Evolutionary conservation across 1,140 invertebrate genomes (phyloP).

Genomic region (Meteorus sp.): DNA sequence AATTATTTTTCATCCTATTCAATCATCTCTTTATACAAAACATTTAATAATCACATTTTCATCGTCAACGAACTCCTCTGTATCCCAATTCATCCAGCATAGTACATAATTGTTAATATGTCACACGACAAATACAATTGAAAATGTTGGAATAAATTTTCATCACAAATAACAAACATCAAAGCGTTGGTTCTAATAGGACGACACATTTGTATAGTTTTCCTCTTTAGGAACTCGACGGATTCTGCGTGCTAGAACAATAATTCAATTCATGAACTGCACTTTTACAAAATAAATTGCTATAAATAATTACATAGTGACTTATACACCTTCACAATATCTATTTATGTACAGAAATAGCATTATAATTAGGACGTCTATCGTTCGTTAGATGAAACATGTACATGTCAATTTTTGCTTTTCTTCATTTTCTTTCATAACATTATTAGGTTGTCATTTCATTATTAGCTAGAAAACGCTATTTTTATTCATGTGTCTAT

Average conservation of each 20-base stretch:
- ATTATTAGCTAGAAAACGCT: constrained; percentile 4
- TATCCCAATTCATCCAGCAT: background rate
- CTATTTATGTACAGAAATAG: background rate
- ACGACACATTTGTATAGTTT: too few species aligned
- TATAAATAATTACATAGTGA: constrained; percentile 23
- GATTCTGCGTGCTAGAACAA: too few species aligned
- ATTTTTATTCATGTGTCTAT: constrained; percentile 10
- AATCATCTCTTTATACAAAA: constrained; percentile 27
- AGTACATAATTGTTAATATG: too few species aligned
- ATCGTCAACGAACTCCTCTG: background rate
- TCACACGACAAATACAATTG: background rate
- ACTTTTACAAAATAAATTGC: background rate
- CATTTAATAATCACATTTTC: constrained; percentile 23
- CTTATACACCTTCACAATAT: background rate
- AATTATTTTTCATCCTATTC: constrained; percentile 14
- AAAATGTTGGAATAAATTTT: background rate
- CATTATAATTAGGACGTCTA: constrained; percentile 6
- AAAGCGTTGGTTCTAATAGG: too few species aligned
- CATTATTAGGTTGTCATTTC: constrained; percentile 4
- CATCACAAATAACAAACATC: background rate
- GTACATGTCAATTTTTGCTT: too few species aligned
- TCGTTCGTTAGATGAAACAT: too few species aligned
- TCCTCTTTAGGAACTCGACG: too few species aligned
- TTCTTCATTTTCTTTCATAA: constrained; percentile 6
- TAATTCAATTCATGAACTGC: too few species aligned